These are phyloP conservation scores for Notodonta dromedarius DNA, from an alignment of 2,888 invertebrate species.

Conservation along the genomic window DNA sequence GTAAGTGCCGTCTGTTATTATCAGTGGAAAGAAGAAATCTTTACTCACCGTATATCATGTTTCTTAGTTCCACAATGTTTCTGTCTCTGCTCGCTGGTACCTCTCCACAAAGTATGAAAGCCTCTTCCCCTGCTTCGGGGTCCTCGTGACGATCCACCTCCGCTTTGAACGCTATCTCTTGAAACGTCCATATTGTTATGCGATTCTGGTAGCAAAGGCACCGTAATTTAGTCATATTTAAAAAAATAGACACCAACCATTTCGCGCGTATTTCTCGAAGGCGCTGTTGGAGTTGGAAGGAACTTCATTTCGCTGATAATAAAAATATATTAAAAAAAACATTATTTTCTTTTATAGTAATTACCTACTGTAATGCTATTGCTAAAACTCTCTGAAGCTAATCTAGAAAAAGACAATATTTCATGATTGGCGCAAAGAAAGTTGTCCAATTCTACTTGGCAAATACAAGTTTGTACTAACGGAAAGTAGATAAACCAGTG, in stretches of 20 bases:
- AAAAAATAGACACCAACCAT: too few relatives aligned
- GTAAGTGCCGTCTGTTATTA: too few relatives aligned
- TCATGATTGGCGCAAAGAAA: background rate
- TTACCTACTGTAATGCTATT: background rate
- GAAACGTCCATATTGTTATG: constrained; percentile 56
- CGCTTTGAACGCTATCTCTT: constrained; percentile 71
- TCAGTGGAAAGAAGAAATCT: too few relatives aligned
- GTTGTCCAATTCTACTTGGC: background rate
- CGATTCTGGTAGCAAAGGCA: constrained; percentile 33
- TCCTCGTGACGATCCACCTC: constrained; percentile 70
- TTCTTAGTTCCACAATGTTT: constrained; percentile 60
- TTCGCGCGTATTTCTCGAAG: too few relatives aligned
- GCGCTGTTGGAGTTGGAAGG: too few relatives aligned
- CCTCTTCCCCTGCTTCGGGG: constrained; percentile 65
- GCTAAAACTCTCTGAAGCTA: background rate
- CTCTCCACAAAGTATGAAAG: constrained; percentile 64
- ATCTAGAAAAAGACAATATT: background rate
- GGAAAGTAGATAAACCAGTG: background rate
- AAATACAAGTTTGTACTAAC: background rate
- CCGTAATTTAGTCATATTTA: background rate
- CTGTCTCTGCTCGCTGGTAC: constrained; percentile 49
- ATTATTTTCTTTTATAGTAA: too few relatives aligned
- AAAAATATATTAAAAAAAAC: too few relatives aligned
- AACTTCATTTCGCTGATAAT: too few relatives aligned
- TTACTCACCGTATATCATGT: constrained; percentile 69